Conservation (phyloP, 2,888 invertebrate genomes). For the Pterobdella sp. region DNA sequence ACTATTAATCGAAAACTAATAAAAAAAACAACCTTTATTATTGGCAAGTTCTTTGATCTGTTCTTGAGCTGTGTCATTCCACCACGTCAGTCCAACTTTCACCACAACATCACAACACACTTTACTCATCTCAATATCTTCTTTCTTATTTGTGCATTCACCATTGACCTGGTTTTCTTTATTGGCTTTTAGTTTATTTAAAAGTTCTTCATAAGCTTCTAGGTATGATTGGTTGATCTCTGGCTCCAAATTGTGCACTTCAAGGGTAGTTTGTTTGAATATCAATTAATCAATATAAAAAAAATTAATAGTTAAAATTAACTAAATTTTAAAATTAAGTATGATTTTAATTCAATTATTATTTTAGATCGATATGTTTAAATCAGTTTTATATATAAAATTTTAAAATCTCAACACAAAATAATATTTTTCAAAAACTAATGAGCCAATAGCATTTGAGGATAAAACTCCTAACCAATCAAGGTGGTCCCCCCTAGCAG, state of each 20-base stretch:
- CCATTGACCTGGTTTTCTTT: neutral
- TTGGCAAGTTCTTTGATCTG: conserved; percentile 8
- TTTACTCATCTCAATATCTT: neutral
- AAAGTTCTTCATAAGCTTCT: conserved; percentile 18
- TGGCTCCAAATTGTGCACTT: conserved; percentile 23
- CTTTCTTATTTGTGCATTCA: neutral
- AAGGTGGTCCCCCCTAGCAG: conserved; percentile 24
- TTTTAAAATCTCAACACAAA: too few species aligned
- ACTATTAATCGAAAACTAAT: neutral
- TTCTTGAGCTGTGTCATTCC: conserved; percentile 5
- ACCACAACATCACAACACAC: conserved; percentile 16
- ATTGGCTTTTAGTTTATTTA: neutral
- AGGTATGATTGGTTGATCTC: conserved; percentile 18
- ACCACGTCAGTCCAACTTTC: conserved; percentile 23
- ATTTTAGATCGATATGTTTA: too few species aligned
- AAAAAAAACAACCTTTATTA: conserved; percentile 19
- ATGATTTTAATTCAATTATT: too few species aligned
- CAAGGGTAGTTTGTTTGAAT: neutral
- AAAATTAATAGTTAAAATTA: too few species aligned
- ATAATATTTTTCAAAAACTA: neutral
- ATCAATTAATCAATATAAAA: too few species aligned
- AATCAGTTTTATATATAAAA: too few species aligned
- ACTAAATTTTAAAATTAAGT: too few species aligned
- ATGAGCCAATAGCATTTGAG: neutral
- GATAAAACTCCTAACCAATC: conserved; percentile 11